Evolutionary conservation across 2,113 vertebrate genomes (phyloP), one percentile per base, ranked within the genome.

Genomic region (Sclerurus mexicanus): DNA sequence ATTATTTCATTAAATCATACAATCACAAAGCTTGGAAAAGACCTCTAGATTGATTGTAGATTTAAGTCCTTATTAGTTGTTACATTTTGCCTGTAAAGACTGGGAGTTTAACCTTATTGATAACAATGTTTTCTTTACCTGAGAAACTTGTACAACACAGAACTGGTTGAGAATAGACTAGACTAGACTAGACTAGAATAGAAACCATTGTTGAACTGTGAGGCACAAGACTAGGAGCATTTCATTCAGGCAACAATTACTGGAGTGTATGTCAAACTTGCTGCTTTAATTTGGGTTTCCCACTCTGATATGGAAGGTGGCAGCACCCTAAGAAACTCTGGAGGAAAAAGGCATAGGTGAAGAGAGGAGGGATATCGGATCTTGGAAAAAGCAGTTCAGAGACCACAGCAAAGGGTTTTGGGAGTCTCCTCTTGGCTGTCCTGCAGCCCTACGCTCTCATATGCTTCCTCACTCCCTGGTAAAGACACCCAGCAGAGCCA

Each of bases 301-400:
- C 47, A 28, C 8, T 22, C 12, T 0, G 0, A 14, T 23, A 10
- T 1, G 5, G 56, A 15, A 0, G 0, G 18, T 9, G 11, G 5
- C 11, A 55, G 7, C n/a, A 40, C 4, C 27, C 23, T 42, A 16
- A 14, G 19, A 27, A 37, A 40, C 24, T 28, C 14, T 4, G 20
- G 9, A 12, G 18, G 10, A 14, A 21, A 24, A 63, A 16, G 8
- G 17, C 12, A 3, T 15, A 4, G 16, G 5, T 18, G 39, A 16
- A 82, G 25, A 28, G 19, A 50, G 19, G 7, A 27, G 23, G 69
- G 31, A 40, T 30, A 42, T 28, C 46, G 44, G 28, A 4, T 24
- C 76, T 73, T 46, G 11, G 42, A 44, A 44, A 10, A 37, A 49
- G 30, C 18, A 78, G 24, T 35, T 82, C 56, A 71, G 31, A 46